phyloP scores from a whole-genome alignment of 2,888 invertebrate species.

The Drosophila atripex region DNA sequence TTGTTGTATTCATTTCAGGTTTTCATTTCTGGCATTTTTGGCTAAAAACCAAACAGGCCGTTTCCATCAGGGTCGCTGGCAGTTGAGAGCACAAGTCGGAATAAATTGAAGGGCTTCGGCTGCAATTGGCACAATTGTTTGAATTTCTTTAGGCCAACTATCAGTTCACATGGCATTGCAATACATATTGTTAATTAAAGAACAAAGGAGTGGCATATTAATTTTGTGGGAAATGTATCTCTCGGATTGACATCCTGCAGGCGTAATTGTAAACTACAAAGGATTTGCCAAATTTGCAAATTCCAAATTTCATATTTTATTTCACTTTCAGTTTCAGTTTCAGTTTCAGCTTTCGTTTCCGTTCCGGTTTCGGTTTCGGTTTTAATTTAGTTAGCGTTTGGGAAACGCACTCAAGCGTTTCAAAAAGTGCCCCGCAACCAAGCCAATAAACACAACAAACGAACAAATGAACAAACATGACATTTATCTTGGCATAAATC shows the following conservation, averaged over 20 bases:
- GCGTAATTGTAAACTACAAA: slow-evolving; percentile 1
- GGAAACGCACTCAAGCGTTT: slow-evolving; percentile 28
- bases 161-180: background rate
- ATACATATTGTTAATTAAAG: background rate
- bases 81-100: too few relatives aligned
- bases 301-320: background rate
- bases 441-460: slow-evolving; percentile 20
- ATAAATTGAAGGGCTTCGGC: background rate
- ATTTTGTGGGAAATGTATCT: slow-evolving; percentile 7
- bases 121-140: slow-evolving; percentile 1
- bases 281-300: slow-evolving; percentile 4
- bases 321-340: background rate
- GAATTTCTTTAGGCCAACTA: background rate
- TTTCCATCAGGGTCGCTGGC: too few relatives aligned
- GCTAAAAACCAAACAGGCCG: background rate
- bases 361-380: background rate
- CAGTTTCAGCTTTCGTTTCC: background rate
- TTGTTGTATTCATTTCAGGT: too few relatives aligned
- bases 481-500: slow-evolving; percentile 54
- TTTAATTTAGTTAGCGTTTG: slow-evolving; percentile 12
- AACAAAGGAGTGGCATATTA: background rate
- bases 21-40: too few relatives aligned
- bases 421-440: slow-evolving; percentile 14
- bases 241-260: slow-evolving; percentile 14
- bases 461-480: slow-evolving; percentile 34